A percentile compares a stretch with the other conserved stretches of the same genome.
Conservation (phyloP, 92 coral and sea anemone species). For the Zoanthus gigantus region DNA sequence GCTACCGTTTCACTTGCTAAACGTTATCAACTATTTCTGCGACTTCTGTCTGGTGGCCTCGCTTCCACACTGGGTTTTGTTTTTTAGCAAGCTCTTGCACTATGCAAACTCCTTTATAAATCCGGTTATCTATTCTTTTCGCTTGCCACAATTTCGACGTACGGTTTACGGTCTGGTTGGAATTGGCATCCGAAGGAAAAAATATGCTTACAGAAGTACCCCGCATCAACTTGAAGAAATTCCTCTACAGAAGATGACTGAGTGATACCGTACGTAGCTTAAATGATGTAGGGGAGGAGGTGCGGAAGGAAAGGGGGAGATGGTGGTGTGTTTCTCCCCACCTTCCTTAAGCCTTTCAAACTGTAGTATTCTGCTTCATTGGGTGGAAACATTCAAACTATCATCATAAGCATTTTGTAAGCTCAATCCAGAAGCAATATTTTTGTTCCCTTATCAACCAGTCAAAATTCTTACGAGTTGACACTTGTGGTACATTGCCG, state of each 20-base stretch:
- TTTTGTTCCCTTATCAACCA: no score
- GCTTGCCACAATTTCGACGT: conserved; percentile 53
- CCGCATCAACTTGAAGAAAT: neutral
- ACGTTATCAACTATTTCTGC: conserved; percentile 76
- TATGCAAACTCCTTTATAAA: conserved; percentile 73
- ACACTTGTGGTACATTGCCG: no score
- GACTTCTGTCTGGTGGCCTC: conserved; percentile 51
- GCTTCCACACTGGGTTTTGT: conserved; percentile 60
- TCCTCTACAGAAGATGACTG: neutral
- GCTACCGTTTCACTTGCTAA: conserved; percentile 74
- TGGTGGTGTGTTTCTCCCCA: no score
- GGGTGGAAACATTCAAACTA: no score
- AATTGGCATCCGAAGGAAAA: neutral
- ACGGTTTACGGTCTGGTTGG: neutral
- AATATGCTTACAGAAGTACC: neutral
- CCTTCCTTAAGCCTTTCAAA: no score
- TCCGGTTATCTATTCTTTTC: conserved; percentile 73
- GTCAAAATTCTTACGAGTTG: no score
- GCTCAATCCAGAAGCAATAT: no score
- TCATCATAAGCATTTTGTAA: no score
- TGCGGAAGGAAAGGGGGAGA: no score
- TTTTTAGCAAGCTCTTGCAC: conserved; percentile 74
- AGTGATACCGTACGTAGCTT: no score
- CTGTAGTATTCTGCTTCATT: no score
- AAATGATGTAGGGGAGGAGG: no score